Evolutionary conservation across 1,140 invertebrate species (phyloP).

Genomic region (Proales similis): DNA sequence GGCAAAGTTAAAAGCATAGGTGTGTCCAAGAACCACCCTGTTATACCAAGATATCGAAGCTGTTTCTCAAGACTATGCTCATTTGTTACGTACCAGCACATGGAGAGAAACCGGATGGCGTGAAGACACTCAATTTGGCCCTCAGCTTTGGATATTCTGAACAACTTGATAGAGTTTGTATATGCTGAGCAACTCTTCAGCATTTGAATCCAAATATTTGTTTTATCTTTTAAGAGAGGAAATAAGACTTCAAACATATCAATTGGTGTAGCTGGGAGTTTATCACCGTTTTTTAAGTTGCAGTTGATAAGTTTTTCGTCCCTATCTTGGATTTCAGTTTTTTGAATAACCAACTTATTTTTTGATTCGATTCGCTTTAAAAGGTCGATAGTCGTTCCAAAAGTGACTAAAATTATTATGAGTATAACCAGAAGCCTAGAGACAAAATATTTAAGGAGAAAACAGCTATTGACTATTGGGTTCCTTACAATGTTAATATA

Average conservation of each 20-base stretch:
- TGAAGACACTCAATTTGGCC: slow-evolving; percentile 31
- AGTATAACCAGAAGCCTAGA: too few species aligned
- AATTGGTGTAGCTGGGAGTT: neutral
- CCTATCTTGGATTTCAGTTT: slow-evolving; percentile 7
- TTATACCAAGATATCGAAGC: neutral
- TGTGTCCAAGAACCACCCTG: slow-evolving; percentile 29
- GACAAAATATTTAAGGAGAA: too few species aligned
- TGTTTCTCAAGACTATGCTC: neutral
- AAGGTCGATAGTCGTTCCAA: too few species aligned
- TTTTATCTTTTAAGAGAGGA: slow-evolving; percentile 16
- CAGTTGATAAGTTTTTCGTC: slow-evolving; percentile 26
- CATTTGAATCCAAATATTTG: slow-evolving; percentile 3
- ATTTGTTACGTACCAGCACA: neutral
- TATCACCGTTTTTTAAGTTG: neutral
- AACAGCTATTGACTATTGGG: too few species aligned
- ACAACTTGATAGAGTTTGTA: slow-evolving; percentile 30
- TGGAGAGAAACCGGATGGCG: slow-evolving; percentile 33
- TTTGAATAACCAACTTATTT: slow-evolving; percentile 6
- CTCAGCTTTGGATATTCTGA: neutral
- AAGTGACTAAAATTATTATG: too few species aligned
- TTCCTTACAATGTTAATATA: slow-evolving; percentile 14
- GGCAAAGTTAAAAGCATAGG: slow-evolving; percentile 6
- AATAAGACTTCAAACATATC: neutral
- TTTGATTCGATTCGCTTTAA: slow-evolving; percentile 12
- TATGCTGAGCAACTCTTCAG: slow-evolving; percentile 13